A percentile compares a stretch with the other conserved stretches of the same genome.
phyloP scores from a whole-genome alignment of 30 jellyfish, hydroid and myxozoan species.

The Turritopsis dohrnii region DNA sequence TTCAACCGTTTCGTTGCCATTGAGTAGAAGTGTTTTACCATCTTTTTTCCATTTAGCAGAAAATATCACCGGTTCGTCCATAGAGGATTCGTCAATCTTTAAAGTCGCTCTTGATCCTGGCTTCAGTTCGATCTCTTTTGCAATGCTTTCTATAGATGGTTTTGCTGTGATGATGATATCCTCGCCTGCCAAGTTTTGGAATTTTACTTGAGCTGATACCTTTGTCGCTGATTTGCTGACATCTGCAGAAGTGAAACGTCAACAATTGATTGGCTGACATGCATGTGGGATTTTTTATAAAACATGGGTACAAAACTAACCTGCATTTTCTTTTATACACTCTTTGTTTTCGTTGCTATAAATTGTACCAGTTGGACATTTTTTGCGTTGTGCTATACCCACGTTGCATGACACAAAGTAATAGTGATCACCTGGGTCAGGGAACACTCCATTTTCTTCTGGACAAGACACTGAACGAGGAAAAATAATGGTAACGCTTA shows the following conservation, averaged over 20 bases:
- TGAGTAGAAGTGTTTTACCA: conserved; percentile 40
- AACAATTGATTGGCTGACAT: too few species aligned
- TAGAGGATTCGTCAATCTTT: conserved; percentile 79
- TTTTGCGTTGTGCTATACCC: conserved; percentile 94
- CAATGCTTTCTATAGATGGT: conserved; percentile 80
- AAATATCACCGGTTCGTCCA: conserved; percentile 77
- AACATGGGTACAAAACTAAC: conserved; percentile 14
- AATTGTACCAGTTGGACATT: conserved; percentile 87
- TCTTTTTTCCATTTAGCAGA: conserved; percentile 68
- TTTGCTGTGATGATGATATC: conserved; percentile 73
- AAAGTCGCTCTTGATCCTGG: conserved; percentile 94
- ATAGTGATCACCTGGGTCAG: conserved; percentile 90
- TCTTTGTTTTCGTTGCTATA: conserved; percentile 86
- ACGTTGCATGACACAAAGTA: conserved; percentile 77
- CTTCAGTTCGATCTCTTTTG: conserved; percentile 73
- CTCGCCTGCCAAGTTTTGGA: conserved; percentile 77
- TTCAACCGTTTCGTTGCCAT: conserved; percentile 50
- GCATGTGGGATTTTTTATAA: neutral
- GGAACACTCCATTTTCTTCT: conserved; percentile 88
- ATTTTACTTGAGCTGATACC: conserved; percentile 69
- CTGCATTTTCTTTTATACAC: conserved; percentile 69
- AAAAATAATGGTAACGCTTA: neutral
- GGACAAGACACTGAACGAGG: conserved; percentile 84
- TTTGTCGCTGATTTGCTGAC: conserved; percentile 1
- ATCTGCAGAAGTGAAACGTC: neutral